Conservation (phyloP, 2,797 vertebrate genomes). For the Neosalanx taihuensis region DNA sequence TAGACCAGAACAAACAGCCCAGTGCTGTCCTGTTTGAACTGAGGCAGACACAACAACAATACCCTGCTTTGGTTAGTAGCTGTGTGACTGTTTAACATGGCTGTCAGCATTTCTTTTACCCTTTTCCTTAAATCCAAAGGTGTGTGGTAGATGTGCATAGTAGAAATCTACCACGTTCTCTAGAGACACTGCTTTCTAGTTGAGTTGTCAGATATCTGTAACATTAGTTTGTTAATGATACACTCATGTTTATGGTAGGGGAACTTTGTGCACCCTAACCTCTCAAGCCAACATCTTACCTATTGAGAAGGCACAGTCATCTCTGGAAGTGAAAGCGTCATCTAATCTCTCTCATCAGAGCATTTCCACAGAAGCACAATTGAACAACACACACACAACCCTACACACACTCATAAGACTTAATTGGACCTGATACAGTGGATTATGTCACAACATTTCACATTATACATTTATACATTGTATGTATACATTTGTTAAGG, state of each 20-base stretch:
- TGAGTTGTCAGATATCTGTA: neutral
- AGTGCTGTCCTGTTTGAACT: neutral
- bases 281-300: neutral
- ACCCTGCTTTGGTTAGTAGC: neutral
- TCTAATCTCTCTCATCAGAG: neutral
- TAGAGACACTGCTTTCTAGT: neutral
- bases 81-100: neutral
- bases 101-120: neutral
- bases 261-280: neutral
- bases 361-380: neutral
- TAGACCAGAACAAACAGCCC: neutral
- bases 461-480: too few species aligned
- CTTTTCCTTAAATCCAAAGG: neutral
- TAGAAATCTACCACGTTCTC: constrained; percentile 1
- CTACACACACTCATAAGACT: neutral
- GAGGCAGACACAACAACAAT: neutral
- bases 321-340: neutral
- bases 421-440: neutral
- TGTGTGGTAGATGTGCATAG: neutral
- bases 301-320: neutral
- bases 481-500: too few species aligned
- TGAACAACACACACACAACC: neutral
- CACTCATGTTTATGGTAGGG: constrained; percentile 11
- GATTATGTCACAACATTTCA: neutral
- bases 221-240: constrained; percentile 22